phyloP scores from a whole-genome alignment of 2,113 vertebrate genomes.

The Cyphomyrus discorhynchus region DNA sequence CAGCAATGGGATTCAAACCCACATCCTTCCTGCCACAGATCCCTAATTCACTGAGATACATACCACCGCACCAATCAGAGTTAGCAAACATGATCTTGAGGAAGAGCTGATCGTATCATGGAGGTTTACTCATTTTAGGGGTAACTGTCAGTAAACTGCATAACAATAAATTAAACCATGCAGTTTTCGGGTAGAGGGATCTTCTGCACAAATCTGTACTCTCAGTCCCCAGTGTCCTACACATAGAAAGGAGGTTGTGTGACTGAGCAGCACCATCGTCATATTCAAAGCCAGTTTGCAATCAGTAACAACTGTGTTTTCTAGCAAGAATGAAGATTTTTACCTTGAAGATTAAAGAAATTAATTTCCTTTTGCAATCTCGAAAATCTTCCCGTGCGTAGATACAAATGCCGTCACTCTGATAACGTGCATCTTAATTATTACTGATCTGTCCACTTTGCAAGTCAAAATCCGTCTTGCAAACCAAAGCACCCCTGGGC shows the following conservation, averaged over 20 bases:
- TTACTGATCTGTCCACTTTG: neutral
- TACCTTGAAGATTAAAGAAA: slow-evolving; percentile 2
- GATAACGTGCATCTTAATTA: neutral
- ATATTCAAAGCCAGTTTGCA: neutral
- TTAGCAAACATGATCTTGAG: neutral
- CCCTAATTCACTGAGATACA: neutral
- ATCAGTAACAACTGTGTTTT: neutral
- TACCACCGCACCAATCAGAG: neutral
- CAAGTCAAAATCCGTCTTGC: neutral
- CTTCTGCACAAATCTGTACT: neutral
- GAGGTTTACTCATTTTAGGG: neutral
- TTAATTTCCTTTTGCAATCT: slow-evolving; percentile 2
- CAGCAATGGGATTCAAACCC: neutral
- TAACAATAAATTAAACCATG: neutral
- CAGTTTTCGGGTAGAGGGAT: neutral
- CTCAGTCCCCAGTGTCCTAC: neutral
- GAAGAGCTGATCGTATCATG: neutral
- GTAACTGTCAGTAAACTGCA: neutral
- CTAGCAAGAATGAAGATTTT: neutral
- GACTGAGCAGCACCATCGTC: neutral
- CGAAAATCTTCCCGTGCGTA: neutral
- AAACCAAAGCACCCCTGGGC: neutral
- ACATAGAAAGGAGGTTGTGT: neutral
- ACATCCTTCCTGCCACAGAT: neutral
- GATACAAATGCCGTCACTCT: neutral